Percentiles rank a stretch among this genome's conserved stretches.
phyloP scores from a whole-genome alignment of 1,140 invertebrate species.

The Sipha flava region DNA sequence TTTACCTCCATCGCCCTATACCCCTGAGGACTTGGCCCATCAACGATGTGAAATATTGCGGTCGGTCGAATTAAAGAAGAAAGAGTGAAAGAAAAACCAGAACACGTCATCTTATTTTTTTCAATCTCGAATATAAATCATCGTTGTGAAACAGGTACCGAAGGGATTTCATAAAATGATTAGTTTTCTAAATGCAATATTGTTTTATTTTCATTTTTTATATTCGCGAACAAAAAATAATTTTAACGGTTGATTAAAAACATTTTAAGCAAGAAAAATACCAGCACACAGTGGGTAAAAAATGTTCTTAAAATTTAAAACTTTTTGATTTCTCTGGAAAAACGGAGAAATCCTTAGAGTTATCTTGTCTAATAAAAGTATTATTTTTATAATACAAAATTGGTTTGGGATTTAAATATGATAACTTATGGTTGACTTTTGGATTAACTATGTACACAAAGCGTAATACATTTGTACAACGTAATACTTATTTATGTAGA shows the following conservation, averaged over 20 bases:
- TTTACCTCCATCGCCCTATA: neutral
- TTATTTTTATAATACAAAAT: neutral
- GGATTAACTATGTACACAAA: too few species aligned
- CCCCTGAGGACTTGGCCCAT: conserved; percentile 6
- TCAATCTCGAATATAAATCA: conserved; percentile 15
- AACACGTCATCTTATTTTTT: conserved; percentile 15
- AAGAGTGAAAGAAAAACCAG: neutral
- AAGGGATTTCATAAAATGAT: conserved; percentile 18
- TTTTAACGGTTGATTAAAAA: conserved; percentile 18
- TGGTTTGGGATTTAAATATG: too few species aligned
- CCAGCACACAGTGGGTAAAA: neutral
- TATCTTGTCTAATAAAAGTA: neutral
- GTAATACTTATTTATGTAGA: too few species aligned
- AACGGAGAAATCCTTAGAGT: neutral
- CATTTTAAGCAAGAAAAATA: neutral
- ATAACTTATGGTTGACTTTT: too few species aligned
- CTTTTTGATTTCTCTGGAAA: neutral
- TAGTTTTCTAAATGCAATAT: neutral
- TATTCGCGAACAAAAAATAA: neutral
- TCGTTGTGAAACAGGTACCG: neutral
- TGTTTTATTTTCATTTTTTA: neutral
- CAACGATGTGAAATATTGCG: conserved; percentile 19
- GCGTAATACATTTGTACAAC: too few species aligned
- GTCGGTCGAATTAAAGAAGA: conserved; percentile 19
- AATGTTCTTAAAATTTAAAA: neutral